These are phyloP conservation scores for Drosophila mettleri DNA, from an alignment of 2,888 invertebrate species.

Conservation along the genomic window DNA sequence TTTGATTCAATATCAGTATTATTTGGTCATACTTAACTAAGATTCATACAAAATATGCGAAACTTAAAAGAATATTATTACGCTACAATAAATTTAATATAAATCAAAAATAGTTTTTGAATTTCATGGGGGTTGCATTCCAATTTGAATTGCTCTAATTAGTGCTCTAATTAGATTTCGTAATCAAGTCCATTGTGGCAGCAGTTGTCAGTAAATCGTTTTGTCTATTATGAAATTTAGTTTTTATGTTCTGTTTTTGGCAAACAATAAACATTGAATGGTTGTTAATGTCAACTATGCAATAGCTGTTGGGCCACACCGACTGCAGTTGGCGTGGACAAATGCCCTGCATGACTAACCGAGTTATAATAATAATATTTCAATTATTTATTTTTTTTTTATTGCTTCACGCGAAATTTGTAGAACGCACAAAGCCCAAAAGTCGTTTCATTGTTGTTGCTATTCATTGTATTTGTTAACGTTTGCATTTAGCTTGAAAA, in stretches of 20 bases:
- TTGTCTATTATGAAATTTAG: conserved; percentile 1
- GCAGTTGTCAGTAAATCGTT: background rate
- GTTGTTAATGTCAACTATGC: conserved; percentile 14
- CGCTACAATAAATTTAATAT: too few species aligned
- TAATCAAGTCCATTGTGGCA: background rate
- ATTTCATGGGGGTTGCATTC: background rate
- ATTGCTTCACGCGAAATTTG: conserved; percentile 28
- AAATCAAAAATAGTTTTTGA: background rate
- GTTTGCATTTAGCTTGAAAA: conserved; percentile 48
- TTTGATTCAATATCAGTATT: too few species aligned
- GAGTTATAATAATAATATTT: conserved; percentile 25
- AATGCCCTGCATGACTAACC: conserved; percentile 1
- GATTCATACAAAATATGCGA: too few species aligned
- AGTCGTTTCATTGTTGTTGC: conserved; percentile 16
- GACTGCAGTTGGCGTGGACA: too few species aligned
- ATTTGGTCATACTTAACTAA: too few species aligned
- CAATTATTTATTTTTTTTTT: conserved; percentile 34
- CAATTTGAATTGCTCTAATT: background rate
- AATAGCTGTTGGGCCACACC: too few species aligned
- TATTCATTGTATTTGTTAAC: conserved; percentile 32
- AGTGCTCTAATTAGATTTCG: background rate
- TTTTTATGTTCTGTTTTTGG: background rate
- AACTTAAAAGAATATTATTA: too few species aligned
- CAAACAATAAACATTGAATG: conserved; percentile 4
- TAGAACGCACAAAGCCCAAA: conserved; percentile 24